Base-by-base conservation (phyloP, 1,140 invertebrate species). In the Musca vetustissima region DNA sequence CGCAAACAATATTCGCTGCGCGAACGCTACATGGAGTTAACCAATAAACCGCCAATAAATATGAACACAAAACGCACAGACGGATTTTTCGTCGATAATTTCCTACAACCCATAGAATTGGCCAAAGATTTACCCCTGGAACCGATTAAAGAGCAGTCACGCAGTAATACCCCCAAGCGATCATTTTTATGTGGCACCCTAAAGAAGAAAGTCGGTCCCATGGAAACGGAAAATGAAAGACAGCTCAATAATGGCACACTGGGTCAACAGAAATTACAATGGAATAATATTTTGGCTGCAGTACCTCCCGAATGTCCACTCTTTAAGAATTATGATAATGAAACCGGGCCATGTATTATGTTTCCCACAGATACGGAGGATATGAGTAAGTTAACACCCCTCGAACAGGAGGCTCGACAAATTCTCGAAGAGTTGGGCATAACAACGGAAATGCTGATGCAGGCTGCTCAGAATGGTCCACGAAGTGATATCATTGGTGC, bases 401-500 rank as follows among this genome's bases (percentile, higher is more conserved):
- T 85, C 15, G 83, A 85, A 70, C 77, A 78, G 24, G 84, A 84
- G 73, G 80, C 83, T 0, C 71, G 83, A 1, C 77, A 82, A 61
- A 74, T 84, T 43, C 67, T 85, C 6, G 75, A 81, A 66, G 78
- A 83, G n/a, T 74, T 83, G 53, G 83, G 83, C 0, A 74, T 85
- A 6, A 75, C 69, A 61, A 72, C 77, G 0, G 80, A 83, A 74
- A 83, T 84, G 81, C 69, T 85, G 25, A 76, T 79, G 50, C 74
- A 75, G 36, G 76, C 79, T 8, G 72, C 79, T 32, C 79, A 76
- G 49, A 78, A 80, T 70, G 83, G 83, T 22, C 83, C 83, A 28
- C 76, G 80, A 21, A 84, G 83, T 32, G 75, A 84, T 61, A 82
- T 85, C 48, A 85, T 84, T 52, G 83, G 83, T 13, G 80, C 83